These are phyloP conservation scores for Dryocosmus kuriphilus DNA, from an alignment of 2,888 invertebrate species.

Conservation along the genomic window DNA sequence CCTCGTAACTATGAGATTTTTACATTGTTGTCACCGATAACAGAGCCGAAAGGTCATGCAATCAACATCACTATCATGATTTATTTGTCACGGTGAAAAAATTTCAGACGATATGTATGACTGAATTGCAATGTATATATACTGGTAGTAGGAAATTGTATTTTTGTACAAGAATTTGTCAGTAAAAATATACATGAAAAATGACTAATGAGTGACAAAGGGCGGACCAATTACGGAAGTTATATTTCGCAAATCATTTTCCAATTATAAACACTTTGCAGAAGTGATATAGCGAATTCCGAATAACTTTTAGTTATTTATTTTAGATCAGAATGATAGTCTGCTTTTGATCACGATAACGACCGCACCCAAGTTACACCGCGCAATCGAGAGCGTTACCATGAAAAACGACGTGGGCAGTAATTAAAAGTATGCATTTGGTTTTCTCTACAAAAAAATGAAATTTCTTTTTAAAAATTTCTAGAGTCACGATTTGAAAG, in stretches of 20 bases:
- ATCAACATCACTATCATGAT: neutral
- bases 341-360: slow-evolving; percentile 34
- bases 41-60: neutral
- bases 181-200: neutral
- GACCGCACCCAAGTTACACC: slow-evolving; percentile 24
- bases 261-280: neutral
- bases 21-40: neutral
- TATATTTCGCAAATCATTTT: neutral
- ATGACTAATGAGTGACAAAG: neutral
- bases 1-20: neutral
- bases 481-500: neutral
- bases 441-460: neutral
- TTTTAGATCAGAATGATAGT: slow-evolving; percentile 2
- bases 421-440: neutral
- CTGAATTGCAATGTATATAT: neutral
- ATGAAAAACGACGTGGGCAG: slow-evolving; percentile 20
- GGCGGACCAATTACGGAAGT: neutral
- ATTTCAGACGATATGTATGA: neutral
- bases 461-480: neutral
- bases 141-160: neutral
- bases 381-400: neutral
- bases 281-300: slow-evolving; percentile 17
- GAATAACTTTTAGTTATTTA: slow-evolving; percentile 32
- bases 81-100: slow-evolving; percentile 7
- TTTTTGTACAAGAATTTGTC: neutral